phyloP scores from a whole-genome alignment of 2,888 invertebrate species.

The Nemoura dubitans region DNA sequence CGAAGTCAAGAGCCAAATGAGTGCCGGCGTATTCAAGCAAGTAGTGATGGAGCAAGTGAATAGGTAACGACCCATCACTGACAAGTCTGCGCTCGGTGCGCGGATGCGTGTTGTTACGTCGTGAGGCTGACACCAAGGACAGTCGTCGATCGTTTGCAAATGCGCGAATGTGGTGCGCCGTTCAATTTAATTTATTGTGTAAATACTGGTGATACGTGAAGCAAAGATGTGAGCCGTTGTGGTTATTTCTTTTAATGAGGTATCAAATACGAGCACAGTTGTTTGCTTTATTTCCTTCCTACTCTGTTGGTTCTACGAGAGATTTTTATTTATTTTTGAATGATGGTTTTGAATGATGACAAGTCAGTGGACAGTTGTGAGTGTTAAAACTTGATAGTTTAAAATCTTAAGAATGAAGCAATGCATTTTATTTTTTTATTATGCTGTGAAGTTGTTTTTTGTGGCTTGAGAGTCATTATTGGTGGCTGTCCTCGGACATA shows the following conservation, averaged over 20 bases:
- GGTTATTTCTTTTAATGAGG: neutral
- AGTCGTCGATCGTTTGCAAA: neutral
- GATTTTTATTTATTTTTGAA: neutral
- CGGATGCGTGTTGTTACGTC: neutral
- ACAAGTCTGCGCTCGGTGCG: neutral
- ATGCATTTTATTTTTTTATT: neutral
- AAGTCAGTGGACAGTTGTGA: neutral
- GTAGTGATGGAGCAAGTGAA: slow-evolving; percentile 74
- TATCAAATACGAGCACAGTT: neutral
- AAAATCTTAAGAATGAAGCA: neutral
- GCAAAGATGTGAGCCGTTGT: neutral
- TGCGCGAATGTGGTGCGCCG: neutral
- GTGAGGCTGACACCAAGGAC: neutral
- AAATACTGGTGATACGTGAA: neutral
- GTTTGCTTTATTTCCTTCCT: neutral
- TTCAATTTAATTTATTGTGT: neutral
- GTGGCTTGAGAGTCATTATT: no score
- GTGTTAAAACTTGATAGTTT: neutral
- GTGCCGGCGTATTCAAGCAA: slow-evolving; percentile 75
- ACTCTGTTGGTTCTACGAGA: neutral
- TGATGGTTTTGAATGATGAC: neutral
- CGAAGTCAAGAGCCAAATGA: slow-evolving; percentile 79
- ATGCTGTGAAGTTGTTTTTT: neutral
- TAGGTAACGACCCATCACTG: slow-evolving; percentile 66
- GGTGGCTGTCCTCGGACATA: no score